Evolutionary conservation across 2,113 vertebrate genomes (phyloP).

Genomic region (Malurus cyaneus): DNA sequence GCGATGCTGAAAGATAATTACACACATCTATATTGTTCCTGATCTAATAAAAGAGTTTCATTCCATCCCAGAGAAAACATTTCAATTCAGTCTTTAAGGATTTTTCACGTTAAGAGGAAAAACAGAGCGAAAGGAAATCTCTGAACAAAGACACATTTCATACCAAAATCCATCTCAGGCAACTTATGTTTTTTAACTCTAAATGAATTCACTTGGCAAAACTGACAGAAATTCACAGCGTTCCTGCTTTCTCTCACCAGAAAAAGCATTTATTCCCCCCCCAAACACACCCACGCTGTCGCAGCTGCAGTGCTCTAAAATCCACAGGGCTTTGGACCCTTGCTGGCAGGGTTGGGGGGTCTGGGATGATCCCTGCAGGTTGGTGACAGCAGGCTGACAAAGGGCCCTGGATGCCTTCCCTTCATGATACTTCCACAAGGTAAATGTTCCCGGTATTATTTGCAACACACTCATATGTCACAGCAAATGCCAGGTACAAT

Average conservation of each 20-base stretch:
- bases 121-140: conserved; percentile 18
- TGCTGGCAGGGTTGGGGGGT: not conserved
- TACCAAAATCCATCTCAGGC: not conserved
- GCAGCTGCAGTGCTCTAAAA: not conserved
- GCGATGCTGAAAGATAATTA: conserved; percentile 24
- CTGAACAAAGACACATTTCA: conserved; percentile 30
- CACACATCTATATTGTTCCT: not conserved
- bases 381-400: conserved; percentile 2
- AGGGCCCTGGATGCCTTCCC: conserved; percentile 1
- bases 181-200: conserved; percentile 33
- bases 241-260: not conserved
- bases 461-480: not conserved
- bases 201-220: conserved; percentile 15
- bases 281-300: rapidly evolving
- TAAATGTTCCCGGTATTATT: conserved; percentile 11
- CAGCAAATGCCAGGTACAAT: conserved; percentile 49
- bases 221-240: not conserved
- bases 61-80: conserved; percentile 2
- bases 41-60: conserved; percentile 9
- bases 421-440: not conserved
- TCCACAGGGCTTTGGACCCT: not conserved
- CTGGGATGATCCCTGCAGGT: not conserved
- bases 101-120: not conserved
- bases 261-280: not conserved
- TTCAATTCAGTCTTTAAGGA: not conserved